Evolutionary conservation across 2,113 vertebrate genomes (phyloP).

Genomic region (Elgaria multicarinata): DNA sequence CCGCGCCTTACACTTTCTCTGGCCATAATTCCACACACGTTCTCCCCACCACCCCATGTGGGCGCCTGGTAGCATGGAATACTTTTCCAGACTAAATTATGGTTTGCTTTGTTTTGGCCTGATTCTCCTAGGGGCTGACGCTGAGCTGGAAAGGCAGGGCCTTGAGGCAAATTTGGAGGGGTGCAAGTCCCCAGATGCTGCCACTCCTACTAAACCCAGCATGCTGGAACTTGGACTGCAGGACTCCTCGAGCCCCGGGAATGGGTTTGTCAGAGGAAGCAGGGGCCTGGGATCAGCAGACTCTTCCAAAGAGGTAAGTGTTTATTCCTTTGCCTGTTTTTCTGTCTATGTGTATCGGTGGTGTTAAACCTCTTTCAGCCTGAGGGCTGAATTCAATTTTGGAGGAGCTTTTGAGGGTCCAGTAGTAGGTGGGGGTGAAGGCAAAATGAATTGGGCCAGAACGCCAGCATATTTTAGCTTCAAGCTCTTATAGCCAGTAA

Average conservation of each 20-base stretch:
- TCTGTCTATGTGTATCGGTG: background rate
- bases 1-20: background rate
- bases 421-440: too few species aligned
- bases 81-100: background rate
- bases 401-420: too few species aligned
- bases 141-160: background rate
- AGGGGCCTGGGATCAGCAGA: background rate
- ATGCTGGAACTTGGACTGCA: background rate
- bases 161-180: background rate
- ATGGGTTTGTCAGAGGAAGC: background rate
- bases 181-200: background rate
- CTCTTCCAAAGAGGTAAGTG: slow-evolving; percentile 46
- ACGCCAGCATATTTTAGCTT: too few species aligned
- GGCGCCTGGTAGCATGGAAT: background rate
- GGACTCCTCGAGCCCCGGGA: accelerated
- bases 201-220: background rate
- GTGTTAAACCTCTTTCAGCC: too few species aligned
- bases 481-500: too few species aligned
- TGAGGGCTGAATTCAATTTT: too few species aligned
- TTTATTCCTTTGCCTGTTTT: background rate
- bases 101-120: background rate
- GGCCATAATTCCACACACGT: background rate
- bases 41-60: too few species aligned
- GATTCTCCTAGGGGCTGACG: background rate
- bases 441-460: too few species aligned